A percentile compares a stretch with the other conserved stretches of the same genome.
Conservation (phyloP, 2,888 invertebrate species). For the Helicoverpa assulta region DNA sequence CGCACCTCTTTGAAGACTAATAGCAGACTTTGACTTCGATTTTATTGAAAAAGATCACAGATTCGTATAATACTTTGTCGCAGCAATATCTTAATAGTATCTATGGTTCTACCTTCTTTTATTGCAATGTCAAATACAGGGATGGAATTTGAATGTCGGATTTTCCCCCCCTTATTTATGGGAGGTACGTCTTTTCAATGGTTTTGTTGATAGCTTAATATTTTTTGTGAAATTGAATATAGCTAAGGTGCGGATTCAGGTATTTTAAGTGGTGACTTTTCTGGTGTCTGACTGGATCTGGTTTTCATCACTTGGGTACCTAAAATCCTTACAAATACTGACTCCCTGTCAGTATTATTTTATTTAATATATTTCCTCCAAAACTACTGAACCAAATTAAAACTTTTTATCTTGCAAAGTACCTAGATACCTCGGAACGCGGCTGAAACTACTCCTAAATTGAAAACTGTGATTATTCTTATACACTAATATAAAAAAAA, state of each 20-base stretch:
- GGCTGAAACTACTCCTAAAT: too few species aligned
- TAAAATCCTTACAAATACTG: too few species aligned
- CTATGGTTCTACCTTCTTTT: conserved; percentile 22
- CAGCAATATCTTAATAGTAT: conserved; percentile 52
- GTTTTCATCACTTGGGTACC: too few species aligned
- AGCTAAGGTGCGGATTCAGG: not conserved
- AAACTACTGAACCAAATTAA: too few species aligned
- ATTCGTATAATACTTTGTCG: conserved; percentile 66
- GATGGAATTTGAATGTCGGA: conserved; percentile 50
- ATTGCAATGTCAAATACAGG: conserved; percentile 55
- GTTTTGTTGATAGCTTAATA: conserved; percentile 22
- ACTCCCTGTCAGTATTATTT: too few species aligned
- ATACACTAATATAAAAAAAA: too few species aligned
- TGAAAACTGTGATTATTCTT: too few species aligned
- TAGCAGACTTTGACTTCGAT: conserved; percentile 59
- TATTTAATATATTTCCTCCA: too few species aligned
- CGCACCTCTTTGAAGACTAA: conserved; percentile 63
- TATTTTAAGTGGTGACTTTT: not conserved
- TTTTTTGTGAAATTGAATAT: conserved; percentile 6
- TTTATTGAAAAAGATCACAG: conserved; percentile 71
- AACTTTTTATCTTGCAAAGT: too few species aligned
- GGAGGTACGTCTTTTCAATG: conserved; percentile 19
- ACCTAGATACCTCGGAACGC: too few species aligned
- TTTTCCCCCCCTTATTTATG: conserved; percentile 31
- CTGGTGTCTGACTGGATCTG: not conserved